A percentile compares a stretch with the other conserved stretches of the same genome.
Conservation (phyloP, 2,888 invertebrate genomes). For the Octodonta nipae region DNA sequence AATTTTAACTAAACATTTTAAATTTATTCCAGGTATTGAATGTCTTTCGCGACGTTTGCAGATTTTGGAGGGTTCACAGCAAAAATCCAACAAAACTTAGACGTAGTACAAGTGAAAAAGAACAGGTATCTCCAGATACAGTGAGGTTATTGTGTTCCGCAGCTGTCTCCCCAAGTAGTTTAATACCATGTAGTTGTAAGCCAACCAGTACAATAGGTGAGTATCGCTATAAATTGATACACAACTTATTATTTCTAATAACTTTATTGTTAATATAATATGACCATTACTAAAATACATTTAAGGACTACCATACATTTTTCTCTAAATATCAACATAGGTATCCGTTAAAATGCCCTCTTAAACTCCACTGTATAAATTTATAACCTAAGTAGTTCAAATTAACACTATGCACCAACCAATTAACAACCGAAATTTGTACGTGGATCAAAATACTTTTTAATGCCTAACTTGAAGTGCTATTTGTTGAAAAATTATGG, state of each 20-base stretch:
- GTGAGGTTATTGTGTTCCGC: conserved; percentile 38
- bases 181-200: conserved; percentile 24
- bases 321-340: neutral
- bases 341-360: neutral
- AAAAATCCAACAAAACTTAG: conserved; percentile 50
- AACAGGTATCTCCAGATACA: conserved; percentile 41
- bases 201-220: conserved; percentile 18
- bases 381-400: too few relatives aligned
- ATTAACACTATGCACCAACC: too few relatives aligned
- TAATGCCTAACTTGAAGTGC: too few relatives aligned
- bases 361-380: neutral
- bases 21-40: conserved; percentile 52
- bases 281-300: neutral
- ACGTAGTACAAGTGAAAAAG: conserved; percentile 44
- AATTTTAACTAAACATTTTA: too few relatives aligned
- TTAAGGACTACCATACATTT: neutral
- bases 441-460: too few relatives aligned
- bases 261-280: too few relatives aligned
- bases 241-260: too few relatives aligned
- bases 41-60: conserved; percentile 62
- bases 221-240: neutral
- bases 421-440: too few relatives aligned
- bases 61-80: conserved; percentile 59
- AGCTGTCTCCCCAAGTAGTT: conserved; percentile 30
- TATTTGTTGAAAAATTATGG: too few relatives aligned